These are phyloP conservation scores for Pseudocheirus occidentalis DNA, from an alignment of 2,797 vertebrate genomes.

Conservation along the genomic window DNA sequence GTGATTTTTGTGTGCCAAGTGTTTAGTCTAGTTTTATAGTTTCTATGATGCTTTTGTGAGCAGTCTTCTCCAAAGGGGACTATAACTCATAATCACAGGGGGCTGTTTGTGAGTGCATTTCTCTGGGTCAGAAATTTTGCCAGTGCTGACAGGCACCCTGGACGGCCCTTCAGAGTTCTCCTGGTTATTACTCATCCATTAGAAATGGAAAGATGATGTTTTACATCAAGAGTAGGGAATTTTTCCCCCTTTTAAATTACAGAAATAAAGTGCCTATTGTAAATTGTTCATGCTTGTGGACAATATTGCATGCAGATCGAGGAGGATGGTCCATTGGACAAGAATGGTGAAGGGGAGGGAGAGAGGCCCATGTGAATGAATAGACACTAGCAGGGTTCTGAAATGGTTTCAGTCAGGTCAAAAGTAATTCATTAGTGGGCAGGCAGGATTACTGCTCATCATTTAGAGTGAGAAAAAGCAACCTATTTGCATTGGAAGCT, in stretches of 20 bases:
- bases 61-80: constrained; percentile 49
- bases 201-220: constrained; percentile 62
- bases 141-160: constrained; percentile 53
- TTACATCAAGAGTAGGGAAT: constrained; percentile 51
- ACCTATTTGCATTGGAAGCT: constrained; percentile 47
- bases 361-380: constrained; percentile 35
- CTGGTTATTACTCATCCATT: constrained; percentile 59
- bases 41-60: constrained; percentile 54
- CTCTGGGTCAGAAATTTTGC: constrained; percentile 67
- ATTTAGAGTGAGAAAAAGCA: constrained; percentile 45
- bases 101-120: constrained; percentile 62
- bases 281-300: constrained; percentile 56
- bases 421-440: constrained; percentile 58
- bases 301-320: constrained; percentile 60
- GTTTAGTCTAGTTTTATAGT: constrained; percentile 63
- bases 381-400: neutral
- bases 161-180: constrained; percentile 68
- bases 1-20: constrained; percentile 45
- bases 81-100: constrained; percentile 65
- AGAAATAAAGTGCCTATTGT: constrained; percentile 68
- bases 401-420: constrained; percentile 65
- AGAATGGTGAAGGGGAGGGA: neutral
- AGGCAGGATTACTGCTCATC: constrained; percentile 49
- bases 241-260: constrained; percentile 66
- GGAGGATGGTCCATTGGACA: constrained; percentile 28